Percentiles rank a stretch among this genome's conserved stretches.
phyloP scores from a whole-genome alignment of 2,113 vertebrate species.

The Mesoclemmys tuberculata region DNA sequence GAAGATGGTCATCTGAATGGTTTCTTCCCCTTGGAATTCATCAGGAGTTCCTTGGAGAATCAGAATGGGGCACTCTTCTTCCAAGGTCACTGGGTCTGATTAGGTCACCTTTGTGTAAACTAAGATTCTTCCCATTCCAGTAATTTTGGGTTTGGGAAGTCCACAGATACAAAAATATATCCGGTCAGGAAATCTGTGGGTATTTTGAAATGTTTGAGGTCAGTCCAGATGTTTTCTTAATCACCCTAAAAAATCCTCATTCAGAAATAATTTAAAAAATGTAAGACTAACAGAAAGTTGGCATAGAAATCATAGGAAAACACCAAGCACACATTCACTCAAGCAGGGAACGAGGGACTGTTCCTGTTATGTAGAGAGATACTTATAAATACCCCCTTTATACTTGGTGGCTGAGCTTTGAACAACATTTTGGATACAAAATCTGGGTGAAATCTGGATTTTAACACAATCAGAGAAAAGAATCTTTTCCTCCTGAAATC shows the following conservation, averaged over 20 bases:
- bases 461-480: background rate
- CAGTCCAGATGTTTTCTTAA: background rate
- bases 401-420: background rate
- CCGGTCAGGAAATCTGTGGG: background rate
- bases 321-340: background rate
- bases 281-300: background rate
- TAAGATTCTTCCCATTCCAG: background rate
- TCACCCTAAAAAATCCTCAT: background rate
- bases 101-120: background rate
- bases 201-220: background rate
- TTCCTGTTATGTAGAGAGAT: background rate
- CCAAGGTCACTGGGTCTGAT: background rate
- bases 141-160: background rate
- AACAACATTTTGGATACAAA: background rate
- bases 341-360: background rate
- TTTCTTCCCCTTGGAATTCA: too few relatives aligned
- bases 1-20: too few relatives aligned
- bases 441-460: background rate
- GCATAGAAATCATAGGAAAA: background rate
- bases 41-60: too few relatives aligned
- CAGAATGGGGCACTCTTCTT: background rate
- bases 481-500: background rate
- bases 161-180: background rate
- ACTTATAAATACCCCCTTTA: background rate
- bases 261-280: background rate